Percentiles rank a stretch among this genome's conserved stretches.
phyloP scores from a whole-genome alignment of 2,888 invertebrate species.

The Rugalucina vietnamica region DNA sequence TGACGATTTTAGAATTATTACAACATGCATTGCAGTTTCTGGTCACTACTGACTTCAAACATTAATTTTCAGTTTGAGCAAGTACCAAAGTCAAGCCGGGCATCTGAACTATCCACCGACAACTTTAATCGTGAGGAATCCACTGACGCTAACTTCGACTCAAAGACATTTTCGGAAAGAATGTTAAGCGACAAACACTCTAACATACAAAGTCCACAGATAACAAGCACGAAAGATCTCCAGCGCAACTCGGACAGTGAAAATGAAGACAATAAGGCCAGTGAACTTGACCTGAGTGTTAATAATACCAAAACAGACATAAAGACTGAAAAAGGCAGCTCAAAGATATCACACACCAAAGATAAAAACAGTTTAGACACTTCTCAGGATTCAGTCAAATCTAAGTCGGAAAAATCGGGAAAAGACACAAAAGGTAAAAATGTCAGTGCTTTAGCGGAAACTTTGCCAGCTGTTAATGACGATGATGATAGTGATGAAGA shows the following conservation, averaged over 20 bases:
- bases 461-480: slow-evolving; percentile 37
- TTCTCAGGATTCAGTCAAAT: neutral
- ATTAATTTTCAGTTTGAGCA: slow-evolving; percentile 68
- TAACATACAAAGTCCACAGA: slow-evolving; percentile 44
- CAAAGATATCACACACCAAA: neutral
- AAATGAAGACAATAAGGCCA: neutral
- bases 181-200: slow-evolving; percentile 51
- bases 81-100: slow-evolving; percentile 48
- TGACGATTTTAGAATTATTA: too few relatives aligned
- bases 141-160: slow-evolving; percentile 28
- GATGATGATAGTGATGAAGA: slow-evolving; percentile 22
- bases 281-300: neutral
- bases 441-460: slow-evolving; percentile 45
- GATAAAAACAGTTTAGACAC: neutral
- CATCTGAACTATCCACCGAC: slow-evolving; percentile 37
- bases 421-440: neutral
- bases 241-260: neutral
- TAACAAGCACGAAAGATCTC: slow-evolving; percentile 35
- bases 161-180: slow-evolving; percentile 51
- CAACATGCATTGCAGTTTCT: too few relatives aligned
- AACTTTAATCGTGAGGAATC: slow-evolving; percentile 40
- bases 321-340: neutral
- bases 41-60: too few relatives aligned
- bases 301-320: neutral
- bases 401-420: slow-evolving; percentile 33